phyloP scores from a whole-genome alignment of 2,888 invertebrate genomes.

The Callyntrura sp. region DNA sequence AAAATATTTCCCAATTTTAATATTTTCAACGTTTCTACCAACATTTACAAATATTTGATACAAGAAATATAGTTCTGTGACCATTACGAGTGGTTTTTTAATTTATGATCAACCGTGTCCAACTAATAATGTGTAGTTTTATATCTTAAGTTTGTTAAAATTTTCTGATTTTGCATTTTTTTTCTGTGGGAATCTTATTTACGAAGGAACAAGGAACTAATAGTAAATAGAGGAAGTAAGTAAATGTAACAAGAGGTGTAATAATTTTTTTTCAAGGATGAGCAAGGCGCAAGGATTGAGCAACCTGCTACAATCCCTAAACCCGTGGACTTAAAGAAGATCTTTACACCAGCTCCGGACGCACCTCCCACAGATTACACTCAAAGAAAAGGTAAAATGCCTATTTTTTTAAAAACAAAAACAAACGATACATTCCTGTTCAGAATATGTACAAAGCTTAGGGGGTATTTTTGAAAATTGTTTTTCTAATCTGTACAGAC shows the following conservation, averaged over 20 bases:
- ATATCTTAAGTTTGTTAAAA: no score
- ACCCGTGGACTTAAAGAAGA: constrained; percentile 92
- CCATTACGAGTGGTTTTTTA: not conserved
- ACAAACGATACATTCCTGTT: not conserved
- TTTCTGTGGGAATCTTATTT: no score
- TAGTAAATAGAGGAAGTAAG: not conserved
- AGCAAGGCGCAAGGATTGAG: constrained; percentile 73
- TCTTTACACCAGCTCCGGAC: constrained; percentile 95
- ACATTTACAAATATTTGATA: not conserved
- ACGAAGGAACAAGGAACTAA: not conserved
- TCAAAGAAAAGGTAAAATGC: constrained; percentile 88
- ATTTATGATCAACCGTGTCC: no score
- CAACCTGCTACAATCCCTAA: constrained; percentile 66
- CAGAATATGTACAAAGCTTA: not conserved
- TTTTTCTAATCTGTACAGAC: not conserved
- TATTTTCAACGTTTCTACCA: not conserved
- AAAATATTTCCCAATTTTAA: not conserved
- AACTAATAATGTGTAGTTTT: no score
- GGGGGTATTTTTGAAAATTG: not conserved
- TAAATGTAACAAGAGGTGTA: not conserved
- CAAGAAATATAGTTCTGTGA: not conserved
- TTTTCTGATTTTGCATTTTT: no score
- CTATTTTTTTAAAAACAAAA: not conserved
- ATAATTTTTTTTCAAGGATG: constrained; percentile 73
- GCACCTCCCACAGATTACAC: constrained; percentile 90